These are phyloP conservation scores for Chaetogeoica ovagalla DNA, from an alignment of 2,888 invertebrate genomes.

Conservation along the genomic window DNA sequence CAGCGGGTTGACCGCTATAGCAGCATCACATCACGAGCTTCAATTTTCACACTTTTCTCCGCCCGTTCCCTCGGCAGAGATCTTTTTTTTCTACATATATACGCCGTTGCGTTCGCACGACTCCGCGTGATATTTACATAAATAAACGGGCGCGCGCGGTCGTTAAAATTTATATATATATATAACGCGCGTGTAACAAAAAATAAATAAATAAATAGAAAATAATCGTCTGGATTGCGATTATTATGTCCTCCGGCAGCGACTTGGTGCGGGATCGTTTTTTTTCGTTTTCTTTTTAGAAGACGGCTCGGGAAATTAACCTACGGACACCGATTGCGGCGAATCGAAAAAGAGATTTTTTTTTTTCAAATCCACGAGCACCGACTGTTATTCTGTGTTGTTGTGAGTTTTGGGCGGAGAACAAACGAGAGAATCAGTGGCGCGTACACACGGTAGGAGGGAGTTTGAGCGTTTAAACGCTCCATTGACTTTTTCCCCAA, in stretches of 20 bases:
- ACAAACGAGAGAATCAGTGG: no score
- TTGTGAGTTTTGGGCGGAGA: no score
- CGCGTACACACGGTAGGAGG: no score
- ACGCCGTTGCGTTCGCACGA: constrained; percentile 24
- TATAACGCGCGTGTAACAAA: not conserved
- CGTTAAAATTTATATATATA: constrained; percentile 17
- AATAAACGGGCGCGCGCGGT: constrained; percentile 10
- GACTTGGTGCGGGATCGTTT: not conserved
- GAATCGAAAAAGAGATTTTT: no score
- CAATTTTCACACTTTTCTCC: constrained; percentile 47
- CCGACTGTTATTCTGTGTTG: no score
- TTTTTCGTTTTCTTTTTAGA: not conserved
- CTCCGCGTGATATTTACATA: constrained; percentile 33
- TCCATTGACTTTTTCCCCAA: no score
- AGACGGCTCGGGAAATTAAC: not conserved
- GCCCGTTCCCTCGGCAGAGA: constrained; percentile 27
- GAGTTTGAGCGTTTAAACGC: no score
- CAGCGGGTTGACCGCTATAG: constrained; percentile 41
- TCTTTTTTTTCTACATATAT: not conserved
- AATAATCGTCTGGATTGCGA: not conserved
- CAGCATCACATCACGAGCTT: constrained; percentile 48
- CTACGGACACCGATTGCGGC: no score
- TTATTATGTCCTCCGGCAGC: not conserved
- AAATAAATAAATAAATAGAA: not conserved
- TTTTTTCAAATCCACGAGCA: no score